These are phyloP conservation scores for Neria commutata DNA, from an alignment of 2,888 invertebrate species.

Conservation along the genomic window DNA sequence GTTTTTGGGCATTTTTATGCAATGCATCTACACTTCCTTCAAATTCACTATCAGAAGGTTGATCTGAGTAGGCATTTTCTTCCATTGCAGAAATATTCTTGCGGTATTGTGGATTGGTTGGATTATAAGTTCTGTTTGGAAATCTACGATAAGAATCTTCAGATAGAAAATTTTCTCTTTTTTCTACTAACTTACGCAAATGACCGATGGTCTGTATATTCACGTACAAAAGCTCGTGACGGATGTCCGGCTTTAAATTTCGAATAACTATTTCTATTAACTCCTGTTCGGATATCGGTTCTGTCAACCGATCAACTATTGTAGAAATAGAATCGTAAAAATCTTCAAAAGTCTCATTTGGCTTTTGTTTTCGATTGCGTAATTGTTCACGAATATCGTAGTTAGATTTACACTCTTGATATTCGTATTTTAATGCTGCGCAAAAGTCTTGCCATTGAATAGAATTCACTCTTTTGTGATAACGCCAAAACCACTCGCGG, in stretches of 20 bases:
- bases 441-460: constrained; percentile 22
- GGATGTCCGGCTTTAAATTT: neutral
- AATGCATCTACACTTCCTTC: neutral
- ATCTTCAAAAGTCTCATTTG: neutral
- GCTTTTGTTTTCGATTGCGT: constrained; percentile 20
- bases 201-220: neutral
- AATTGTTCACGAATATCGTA: constrained; percentile 18
- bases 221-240: neutral
- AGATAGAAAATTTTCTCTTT: constrained; percentile 4
- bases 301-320: neutral
- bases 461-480: constrained; percentile 3
- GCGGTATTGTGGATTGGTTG: too few relatives aligned
- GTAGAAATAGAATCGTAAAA: neutral
- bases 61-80: neutral
- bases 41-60: neutral
- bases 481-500: constrained; percentile 19
- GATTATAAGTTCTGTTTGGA: neutral
- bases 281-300: neutral
- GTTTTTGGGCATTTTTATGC: neutral
- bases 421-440: constrained; percentile 11
- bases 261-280: neutral
- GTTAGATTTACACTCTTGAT: constrained; percentile 11
- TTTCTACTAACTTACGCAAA: neutral
- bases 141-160: constrained; percentile 9
- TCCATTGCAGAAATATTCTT: neutral